Percentiles rank a stretch among this genome's conserved stretches.
Evolutionary conservation across 2,888 invertebrate species (phyloP).

Genomic region (Helicoverpa assulta): DNA sequence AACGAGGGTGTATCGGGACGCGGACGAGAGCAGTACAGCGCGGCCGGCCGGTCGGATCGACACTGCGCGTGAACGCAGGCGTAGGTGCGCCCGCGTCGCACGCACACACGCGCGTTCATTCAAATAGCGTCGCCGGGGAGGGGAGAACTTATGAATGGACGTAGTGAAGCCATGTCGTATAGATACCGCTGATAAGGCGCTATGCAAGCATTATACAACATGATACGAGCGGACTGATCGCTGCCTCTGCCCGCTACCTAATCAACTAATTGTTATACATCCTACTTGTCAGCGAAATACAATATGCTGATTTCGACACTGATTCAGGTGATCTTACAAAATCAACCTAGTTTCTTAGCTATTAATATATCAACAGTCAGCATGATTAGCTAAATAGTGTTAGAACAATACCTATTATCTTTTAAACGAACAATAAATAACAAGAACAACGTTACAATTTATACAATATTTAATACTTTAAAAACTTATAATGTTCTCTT

Average conservation of each 20-base stretch:
- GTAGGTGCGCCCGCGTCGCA: constrained; percentile 82
- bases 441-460: constrained; percentile 30
- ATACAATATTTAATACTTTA: constrained; percentile 46
- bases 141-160: constrained; percentile 89
- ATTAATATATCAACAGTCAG: constrained; percentile 27
- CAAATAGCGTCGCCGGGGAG: constrained; percentile 75
- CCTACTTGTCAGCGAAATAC: constrained; percentile 68
- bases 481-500: constrained; percentile 49
- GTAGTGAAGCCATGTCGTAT: constrained; percentile 83
- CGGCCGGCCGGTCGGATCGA: constrained; percentile 77
- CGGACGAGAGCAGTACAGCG: constrained; percentile 66
- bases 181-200: constrained; percentile 87
- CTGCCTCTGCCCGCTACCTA: constrained; percentile 60
- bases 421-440: constrained; percentile 22
- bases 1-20: constrained; percentile 68
- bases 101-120: constrained; percentile 83
- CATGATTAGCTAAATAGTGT: constrained; percentile 2
- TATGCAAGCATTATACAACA: constrained; percentile 80
- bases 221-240: constrained; percentile 70
- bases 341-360: constrained; percentile 61
- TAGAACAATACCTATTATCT: constrained; percentile 1
- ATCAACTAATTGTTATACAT: constrained; percentile 62
- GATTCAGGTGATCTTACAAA: constrained; percentile 60
- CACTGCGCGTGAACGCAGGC: constrained; percentile 73
- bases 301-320: constrained; percentile 66